phyloP scores from a whole-genome alignment of 2,113 vertebrate genomes.

The Polyodon spathula region DNA sequence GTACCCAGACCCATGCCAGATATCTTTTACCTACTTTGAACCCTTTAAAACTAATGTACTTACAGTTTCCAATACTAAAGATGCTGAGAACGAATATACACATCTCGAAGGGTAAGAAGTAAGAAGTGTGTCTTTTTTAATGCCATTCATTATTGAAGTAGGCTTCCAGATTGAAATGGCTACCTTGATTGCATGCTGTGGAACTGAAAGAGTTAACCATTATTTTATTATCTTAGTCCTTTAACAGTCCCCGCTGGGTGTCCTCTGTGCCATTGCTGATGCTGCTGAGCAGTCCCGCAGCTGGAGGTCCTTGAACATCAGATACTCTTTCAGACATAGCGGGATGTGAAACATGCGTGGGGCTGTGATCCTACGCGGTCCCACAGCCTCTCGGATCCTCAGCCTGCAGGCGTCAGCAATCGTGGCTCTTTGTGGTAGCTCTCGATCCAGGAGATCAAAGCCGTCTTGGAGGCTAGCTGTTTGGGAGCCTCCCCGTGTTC shows the following conservation, averaged over 20 bases:
- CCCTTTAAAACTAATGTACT: too few relatives aligned
- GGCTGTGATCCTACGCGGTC: constrained; percentile 25
- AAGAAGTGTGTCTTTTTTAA: too few relatives aligned
- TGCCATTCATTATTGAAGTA: too few relatives aligned
- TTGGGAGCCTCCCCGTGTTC: constrained; percentile 36
- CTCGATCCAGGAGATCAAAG: constrained; percentile 35
- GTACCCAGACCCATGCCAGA: too few relatives aligned
- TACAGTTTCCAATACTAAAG: too few relatives aligned
- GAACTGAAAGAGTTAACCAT: too few relatives aligned
- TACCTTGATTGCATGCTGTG: too few relatives aligned
- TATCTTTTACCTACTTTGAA: too few relatives aligned
- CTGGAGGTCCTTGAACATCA: constrained; percentile 36
- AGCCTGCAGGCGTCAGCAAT: constrained; percentile 28
- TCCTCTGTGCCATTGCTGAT: background rate
- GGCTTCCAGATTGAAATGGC: too few relatives aligned
- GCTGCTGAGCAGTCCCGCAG: constrained; percentile 14
- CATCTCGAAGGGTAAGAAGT: too few relatives aligned
- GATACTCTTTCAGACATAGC: constrained; percentile 29
- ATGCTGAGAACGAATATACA: too few relatives aligned
- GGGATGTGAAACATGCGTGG: constrained; percentile 30
- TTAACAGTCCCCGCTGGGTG: background rate
- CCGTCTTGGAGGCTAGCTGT: constrained; percentile 29
- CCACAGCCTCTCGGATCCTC: constrained; percentile 20
- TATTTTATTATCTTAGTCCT: too few relatives aligned
- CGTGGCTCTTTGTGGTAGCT: constrained; percentile 25